These are phyloP conservation scores for Falco berigora DNA, from an alignment of 2,797 vertebrate genomes.

Conservation along the genomic window DNA sequence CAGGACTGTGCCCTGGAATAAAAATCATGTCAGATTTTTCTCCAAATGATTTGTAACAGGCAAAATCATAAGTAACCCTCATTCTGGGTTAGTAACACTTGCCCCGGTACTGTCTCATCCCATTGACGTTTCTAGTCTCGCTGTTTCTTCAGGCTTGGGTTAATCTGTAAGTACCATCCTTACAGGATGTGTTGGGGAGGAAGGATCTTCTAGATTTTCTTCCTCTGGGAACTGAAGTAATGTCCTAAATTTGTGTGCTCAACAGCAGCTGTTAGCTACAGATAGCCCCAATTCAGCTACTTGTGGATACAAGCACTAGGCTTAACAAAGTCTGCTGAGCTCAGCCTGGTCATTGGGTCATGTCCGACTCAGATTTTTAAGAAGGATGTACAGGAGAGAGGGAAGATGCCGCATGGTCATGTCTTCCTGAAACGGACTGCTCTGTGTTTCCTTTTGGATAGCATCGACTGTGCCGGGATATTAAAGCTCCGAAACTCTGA, in stretches of 20 bases:
- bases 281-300: not conserved
- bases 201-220: not conserved
- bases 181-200: not conserved
- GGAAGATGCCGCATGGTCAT: accelerated
- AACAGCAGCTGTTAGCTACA: not conserved
- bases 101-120: not conserved
- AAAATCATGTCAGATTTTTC: not conserved
- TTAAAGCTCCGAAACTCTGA: conserved; percentile 95
- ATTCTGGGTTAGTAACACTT: not conserved
- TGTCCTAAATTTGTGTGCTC: not conserved
- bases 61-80: not conserved
- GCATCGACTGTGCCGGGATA: conserved; percentile 95
- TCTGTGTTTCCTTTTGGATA: conserved; percentile 50
- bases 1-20: not conserved
- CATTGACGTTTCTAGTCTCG: not conserved
- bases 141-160: not conserved
- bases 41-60: not conserved
- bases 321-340: not conserved
- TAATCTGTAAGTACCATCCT: not conserved
- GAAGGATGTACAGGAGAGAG: not conserved
- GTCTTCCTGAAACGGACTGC: not conserved
- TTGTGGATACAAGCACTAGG: not conserved
- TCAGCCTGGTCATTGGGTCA: not conserved
- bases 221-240: not conserved
- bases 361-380: not conserved